Evolutionary conservation across 2,888 invertebrate genomes (phyloP), one percentile per base, ranked within the genome.

Genomic region (Arrhopalites spinosus): DNA sequence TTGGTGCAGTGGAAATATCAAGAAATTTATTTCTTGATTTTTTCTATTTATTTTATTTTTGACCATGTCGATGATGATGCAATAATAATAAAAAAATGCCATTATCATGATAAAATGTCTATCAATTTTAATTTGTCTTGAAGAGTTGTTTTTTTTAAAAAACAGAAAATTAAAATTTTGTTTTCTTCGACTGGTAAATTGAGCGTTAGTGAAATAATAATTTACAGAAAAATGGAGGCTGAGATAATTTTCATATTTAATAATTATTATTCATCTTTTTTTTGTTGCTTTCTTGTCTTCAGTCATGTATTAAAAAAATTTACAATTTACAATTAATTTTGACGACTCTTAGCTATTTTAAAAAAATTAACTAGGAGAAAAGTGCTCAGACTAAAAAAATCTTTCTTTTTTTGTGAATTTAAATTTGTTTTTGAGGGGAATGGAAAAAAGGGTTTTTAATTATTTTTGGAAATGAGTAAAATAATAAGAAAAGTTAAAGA

Each of bases 371-470:
- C n/a, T n/a, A n/a, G n/a, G n/a, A n/a, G n/a, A n/a, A n/a, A n/a
- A n/a, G n/a, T n/a, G n/a, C n/a, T n/a, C n/a, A n/a, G n/a, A n/a
- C n/a, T 25, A n/a, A 59, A 20, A 25, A 20, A 17, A 59, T 25
- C 59, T 59, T 53, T 20, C 20, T 20, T 36, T 59, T 25, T 23
- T 59, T 23, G 2, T 59, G 23, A 20, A 20, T 25, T 25, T 59
- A 20, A 23, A 59, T 59, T 59, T 59, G 17, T 53, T 59, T 59
- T 59, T n/a, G 59, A 59, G 11, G 20, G 59, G 59, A 59, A 53
- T 8, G 17, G 17, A 13, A 59, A 20, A 11, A 2, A 8, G 3
- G n/a, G 3, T 17, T 20, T 20, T 8, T 17, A 53, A 53, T 20
- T 53, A 5, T 53, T 59, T 59, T 59, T 59, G 23, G 20, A 25